Evolutionary conservation across 92 coral and sea anemone genomes (phyloP), one percentile per base, ranked within the genome.

Genomic region (Micromussa lordhowensis): DNA sequence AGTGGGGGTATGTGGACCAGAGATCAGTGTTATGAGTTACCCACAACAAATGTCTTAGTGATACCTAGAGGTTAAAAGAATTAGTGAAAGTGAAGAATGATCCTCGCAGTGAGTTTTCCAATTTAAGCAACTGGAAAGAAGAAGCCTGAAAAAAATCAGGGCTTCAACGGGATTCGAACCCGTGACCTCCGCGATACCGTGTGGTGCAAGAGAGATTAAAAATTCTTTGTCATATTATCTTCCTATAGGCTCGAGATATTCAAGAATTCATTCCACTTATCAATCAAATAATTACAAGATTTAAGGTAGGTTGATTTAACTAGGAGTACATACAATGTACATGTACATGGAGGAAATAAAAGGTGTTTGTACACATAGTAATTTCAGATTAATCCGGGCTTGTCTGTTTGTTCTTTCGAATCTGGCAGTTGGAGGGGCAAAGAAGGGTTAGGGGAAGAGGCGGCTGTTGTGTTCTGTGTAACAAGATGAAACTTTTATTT

Each of bases 231-330:
- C 7, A 15, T 6, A 55, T 49, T 34, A 77, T 71, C 22, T 79
- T 36, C 2, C 78, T 75, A 87, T 77, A 97, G 99, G 99, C 99
- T 9, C 87, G 93, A 81, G 99, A 97, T 83, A 94, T 97, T 30
- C 99, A 97, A 89, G 99, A 97, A 86, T 97, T 97, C 87, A 97
- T 97, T 75, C 99, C 99, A 38, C 90, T 97, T 57, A 97, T 97
- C 35, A 97, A 97, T 83, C 99, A 97, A 83, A 94, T 97, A 48
- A 94, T 97, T 76, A 85, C 90, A 15, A 96, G 94, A 87, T 97
- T 97, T 86, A 97, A 97, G 97, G 99, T 97, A 78, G 68, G 96
- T 78, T 19, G 5, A 28, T 77, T 24, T 24, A 63, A 24, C 28
- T 24, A 7, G n/a, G 26, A 63, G 71, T 3, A 26, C 16, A 26